Evolutionary conservation across 2,113 vertebrate species (phyloP).

Genomic region (Oncorhynchus kisutch): DNA sequence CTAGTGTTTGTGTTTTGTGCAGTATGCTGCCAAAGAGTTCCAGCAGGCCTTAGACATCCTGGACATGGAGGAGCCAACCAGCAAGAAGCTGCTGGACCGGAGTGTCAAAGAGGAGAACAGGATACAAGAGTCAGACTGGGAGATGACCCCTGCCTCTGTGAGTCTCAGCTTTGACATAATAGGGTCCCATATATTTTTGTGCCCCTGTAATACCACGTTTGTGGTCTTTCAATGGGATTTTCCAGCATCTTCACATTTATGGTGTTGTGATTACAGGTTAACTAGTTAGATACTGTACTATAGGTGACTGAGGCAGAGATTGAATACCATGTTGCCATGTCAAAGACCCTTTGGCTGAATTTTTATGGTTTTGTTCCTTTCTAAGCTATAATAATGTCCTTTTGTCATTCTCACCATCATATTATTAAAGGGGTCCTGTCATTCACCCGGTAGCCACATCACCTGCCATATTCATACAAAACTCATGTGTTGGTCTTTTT

Average conservation of each 20-base stretch:
- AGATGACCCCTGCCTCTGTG: conserved; percentile 58
- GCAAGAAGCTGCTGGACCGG: conserved; percentile 87
- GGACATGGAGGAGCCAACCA: conserved; percentile 91
- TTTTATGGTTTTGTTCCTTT: too few species aligned
- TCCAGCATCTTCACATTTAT: neutral
- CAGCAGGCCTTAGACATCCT: conserved; percentile 97
- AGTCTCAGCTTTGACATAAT: neutral
- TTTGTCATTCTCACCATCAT: too few species aligned
- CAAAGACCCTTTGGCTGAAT: too few species aligned
- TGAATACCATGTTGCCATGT: too few species aligned
- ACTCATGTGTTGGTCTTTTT: neutral
- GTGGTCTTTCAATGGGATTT: neutral
- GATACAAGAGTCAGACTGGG: conserved; percentile 87
- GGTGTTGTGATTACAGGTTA: neutral
- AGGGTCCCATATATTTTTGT: neutral
- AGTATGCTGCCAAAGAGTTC: conserved; percentile 98
- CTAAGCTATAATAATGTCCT: too few species aligned
- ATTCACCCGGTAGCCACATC: too few species aligned
- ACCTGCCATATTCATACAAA: too few species aligned
- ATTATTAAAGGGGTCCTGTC: too few species aligned
- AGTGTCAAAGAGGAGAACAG: conserved; percentile 83
- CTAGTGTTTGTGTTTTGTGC: conserved; percentile 12
- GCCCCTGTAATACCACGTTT: neutral
- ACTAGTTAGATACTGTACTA: too few species aligned
- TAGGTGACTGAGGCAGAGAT: too few species aligned